These are phyloP conservation scores for Ceratina calcarata DNA, from an alignment of 1,140 invertebrate genomes.

Conservation along the genomic window DNA sequence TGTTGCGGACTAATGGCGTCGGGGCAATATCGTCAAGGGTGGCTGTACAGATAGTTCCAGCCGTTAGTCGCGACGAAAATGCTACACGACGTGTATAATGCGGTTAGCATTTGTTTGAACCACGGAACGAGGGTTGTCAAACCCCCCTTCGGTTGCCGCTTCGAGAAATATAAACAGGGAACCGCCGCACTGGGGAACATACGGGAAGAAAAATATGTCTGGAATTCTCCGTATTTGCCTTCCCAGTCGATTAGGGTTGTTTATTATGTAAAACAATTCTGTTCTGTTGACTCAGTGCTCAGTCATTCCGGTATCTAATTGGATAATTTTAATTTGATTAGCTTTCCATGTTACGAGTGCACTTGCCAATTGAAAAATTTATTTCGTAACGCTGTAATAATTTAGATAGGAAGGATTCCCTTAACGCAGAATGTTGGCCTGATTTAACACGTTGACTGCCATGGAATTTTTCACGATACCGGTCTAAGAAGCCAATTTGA, in stretches of 20 bases:
- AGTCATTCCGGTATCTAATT: neutral
- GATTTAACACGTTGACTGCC: too few species aligned
- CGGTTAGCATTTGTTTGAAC: slow-evolving; percentile 63
- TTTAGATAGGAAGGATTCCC: too few species aligned
- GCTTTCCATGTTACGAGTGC: neutral
- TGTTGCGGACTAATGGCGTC: slow-evolving; percentile 52
- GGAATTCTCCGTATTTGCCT: slow-evolving; percentile 17
- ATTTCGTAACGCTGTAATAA: too few species aligned
- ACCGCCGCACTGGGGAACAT: slow-evolving; percentile 6
- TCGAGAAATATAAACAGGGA: slow-evolving; percentile 49
- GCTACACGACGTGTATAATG: slow-evolving; percentile 58
- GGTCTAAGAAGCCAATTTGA: too few species aligned
- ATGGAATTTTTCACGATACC: too few species aligned
- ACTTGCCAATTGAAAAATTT: too few species aligned
- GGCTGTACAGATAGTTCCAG: slow-evolving; percentile 36
- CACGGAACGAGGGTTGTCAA: slow-evolving; percentile 36
- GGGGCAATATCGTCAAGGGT: slow-evolving; percentile 41
- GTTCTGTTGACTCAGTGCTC: neutral
- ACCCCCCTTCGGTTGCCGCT: slow-evolving; percentile 24
- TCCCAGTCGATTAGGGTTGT: neutral
- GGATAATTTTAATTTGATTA: neutral
- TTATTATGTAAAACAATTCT: slow-evolving; percentile 14
- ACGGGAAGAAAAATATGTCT: slow-evolving; percentile 38
- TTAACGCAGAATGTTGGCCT: too few species aligned
- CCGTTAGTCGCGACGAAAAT: slow-evolving; percentile 50